Evolutionary conservation across 2,888 invertebrate species (phyloP), one percentile per base, ranked within the genome.

Genomic region (Conops quadrifasciatus): DNA sequence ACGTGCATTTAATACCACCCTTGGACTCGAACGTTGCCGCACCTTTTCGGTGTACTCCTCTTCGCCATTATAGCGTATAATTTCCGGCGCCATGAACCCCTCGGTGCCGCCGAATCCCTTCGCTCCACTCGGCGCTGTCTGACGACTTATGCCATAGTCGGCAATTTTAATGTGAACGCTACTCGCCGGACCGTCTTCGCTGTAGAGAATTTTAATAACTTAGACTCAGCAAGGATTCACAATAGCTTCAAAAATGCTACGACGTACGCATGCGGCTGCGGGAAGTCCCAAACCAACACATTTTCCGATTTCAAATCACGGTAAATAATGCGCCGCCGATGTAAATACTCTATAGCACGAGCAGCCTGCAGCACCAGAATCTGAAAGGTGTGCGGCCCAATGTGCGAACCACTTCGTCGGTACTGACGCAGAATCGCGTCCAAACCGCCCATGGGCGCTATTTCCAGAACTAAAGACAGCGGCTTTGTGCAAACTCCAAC

Each of bases 41-140:
- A 93, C 94, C 89, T 98, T 98, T 82, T 98, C 97, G 0, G 97
- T 98, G 79, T 99, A 99, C 79, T 98, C 97, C 84, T 98, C 97
- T 84, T 98, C 98, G 0, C 99, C 99, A 83, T 98, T 98, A 85
- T 96, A 97, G 63, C 96, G 90, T 88, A 98, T 95, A 76, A 99
- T 98, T 88, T 99, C 98, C 0, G 98, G 99, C 2, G 98, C 99
- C 95, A 99, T 99, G 85, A 98, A 99, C 0, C 98, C 98, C 86
- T 97, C 97, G 0, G 99, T 99, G 1, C 99, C 98, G 0, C 98
- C 98, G 87, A 98, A 98, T 0, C 99, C 98, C 84, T 97, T 97
- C 0, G 96, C 94, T 0, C 96, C 96, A 1, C 94, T 94, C 0
- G 96, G 95, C 11, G 96, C 89, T 1, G 93, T 95, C 75, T 93